Conservation (phyloP, 1,140 invertebrate species). For the Ips typographus region DNA sequence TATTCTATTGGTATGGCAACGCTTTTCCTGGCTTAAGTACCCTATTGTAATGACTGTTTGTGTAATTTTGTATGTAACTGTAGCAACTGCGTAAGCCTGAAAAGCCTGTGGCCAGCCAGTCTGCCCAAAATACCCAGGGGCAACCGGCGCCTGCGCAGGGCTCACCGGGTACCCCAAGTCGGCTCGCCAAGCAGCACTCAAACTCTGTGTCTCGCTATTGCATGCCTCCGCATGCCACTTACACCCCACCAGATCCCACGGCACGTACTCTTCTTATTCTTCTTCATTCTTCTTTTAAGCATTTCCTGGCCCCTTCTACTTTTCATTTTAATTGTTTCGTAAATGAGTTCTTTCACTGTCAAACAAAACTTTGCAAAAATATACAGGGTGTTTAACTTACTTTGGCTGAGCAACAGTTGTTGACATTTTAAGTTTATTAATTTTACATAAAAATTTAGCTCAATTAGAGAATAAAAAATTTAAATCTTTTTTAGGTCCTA, state of each 20-base stretch:
- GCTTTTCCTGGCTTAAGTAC: constrained; percentile 20
- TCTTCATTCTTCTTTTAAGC: constrained; percentile 21
- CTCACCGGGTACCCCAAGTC: constrained; percentile 43
- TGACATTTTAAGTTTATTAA: no score
- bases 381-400: no score
- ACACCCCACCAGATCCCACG: constrained; percentile 59
- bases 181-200: constrained; percentile 51
- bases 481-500: no score
- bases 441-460: no score
- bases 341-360: no score
- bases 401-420: no score
- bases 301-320: constrained; percentile 1
- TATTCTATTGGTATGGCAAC: constrained; percentile 5
- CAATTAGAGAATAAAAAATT: no score
- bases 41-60: constrained; percentile 46
- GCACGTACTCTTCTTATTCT: constrained; percentile 53
- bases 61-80: constrained; percentile 52
- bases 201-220: constrained; percentile 58
- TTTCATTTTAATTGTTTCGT: neutral
- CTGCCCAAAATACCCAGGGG: constrained; percentile 34
- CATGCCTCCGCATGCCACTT: constrained; percentile 60
- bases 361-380: no score
- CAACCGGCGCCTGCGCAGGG: constrained; percentile 39
- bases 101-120: constrained; percentile 46
- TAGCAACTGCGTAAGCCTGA: constrained; percentile 53